Conservation (phyloP, 1,140 invertebrate species). For the Goniozus legneri region DNA sequence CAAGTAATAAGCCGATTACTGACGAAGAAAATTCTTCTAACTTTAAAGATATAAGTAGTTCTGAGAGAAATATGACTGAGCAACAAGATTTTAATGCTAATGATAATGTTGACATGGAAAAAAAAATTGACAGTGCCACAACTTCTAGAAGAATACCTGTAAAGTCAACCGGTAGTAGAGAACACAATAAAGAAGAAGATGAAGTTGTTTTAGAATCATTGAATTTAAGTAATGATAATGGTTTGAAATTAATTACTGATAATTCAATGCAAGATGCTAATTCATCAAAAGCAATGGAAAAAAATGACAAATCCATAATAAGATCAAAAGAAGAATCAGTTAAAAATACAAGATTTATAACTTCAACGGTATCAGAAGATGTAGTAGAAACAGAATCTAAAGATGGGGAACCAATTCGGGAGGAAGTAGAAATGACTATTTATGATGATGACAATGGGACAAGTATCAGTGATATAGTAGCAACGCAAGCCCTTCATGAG, state of each 20-base stretch:
- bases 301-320: slow-evolving; percentile 19
- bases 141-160: slow-evolving; percentile 10
- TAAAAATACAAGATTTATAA: slow-evolving; percentile 47
- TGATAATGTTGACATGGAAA: slow-evolving; percentile 16
- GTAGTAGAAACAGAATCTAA: slow-evolving; percentile 32
- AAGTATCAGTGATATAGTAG: slow-evolving; percentile 52
- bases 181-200: slow-evolving; percentile 3
- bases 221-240: not conserved
- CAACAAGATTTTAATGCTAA: slow-evolving; percentile 19
- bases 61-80: slow-evolving; percentile 19
- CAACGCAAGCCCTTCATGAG: slow-evolving; percentile 49
- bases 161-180: slow-evolving; percentile 7
- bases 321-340: slow-evolving; percentile 22
- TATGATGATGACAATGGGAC: slow-evolving; percentile 50
- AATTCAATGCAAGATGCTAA: slow-evolving; percentile 18
- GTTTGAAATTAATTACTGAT: not conserved
- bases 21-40: slow-evolving; percentile 10
- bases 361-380: slow-evolving; percentile 39
- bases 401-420: slow-evolving; percentile 23
- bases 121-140: slow-evolving; percentile 7
- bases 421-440: slow-evolving; percentile 38
- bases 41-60: slow-evolving; percentile 14
- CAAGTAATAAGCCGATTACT: slow-evolving; percentile 10
- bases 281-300: slow-evolving; percentile 16
- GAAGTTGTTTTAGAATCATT: not conserved